phyloP scores from a whole-genome alignment of 1,140 invertebrate species.

The Monochamus saltuarius region DNA sequence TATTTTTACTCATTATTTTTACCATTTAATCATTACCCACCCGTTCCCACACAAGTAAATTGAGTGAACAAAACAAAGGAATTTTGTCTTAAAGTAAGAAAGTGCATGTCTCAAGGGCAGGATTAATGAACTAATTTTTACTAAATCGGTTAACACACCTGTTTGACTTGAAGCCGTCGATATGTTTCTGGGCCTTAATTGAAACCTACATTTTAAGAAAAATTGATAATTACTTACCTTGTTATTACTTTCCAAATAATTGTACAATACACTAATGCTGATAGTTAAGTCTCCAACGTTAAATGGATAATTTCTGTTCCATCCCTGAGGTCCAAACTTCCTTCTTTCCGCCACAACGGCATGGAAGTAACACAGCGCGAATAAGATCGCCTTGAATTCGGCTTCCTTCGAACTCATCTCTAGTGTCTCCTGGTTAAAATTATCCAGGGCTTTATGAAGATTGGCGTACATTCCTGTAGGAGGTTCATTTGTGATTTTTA shows the following conservation, averaged over 20 bases:
- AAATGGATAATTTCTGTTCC: slow-evolving; percentile 82
- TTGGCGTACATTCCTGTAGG: slow-evolving; percentile 94
- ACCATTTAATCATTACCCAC: too few relatives aligned
- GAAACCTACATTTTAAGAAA: too few relatives aligned
- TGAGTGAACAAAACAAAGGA: too few relatives aligned
- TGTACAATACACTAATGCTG: slow-evolving; percentile 86
- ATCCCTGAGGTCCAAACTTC: slow-evolving; percentile 94
- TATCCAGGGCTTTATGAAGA: slow-evolving; percentile 89
- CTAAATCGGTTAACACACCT: too few relatives aligned
- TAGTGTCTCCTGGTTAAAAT: slow-evolving; percentile 90
- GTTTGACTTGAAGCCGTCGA: too few relatives aligned
- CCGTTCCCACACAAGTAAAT: too few relatives aligned
- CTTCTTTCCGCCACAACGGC: slow-evolving; percentile 89
- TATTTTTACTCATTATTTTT: too few relatives aligned
- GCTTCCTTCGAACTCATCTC: slow-evolving; percentile 92
- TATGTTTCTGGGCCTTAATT: too few relatives aligned
- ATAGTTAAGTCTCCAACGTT: slow-evolving; percentile 89
- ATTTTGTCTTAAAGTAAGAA: too few relatives aligned
- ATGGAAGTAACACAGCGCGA: slow-evolving; percentile 94
- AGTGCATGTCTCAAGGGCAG: too few relatives aligned
- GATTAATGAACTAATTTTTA: too few relatives aligned
- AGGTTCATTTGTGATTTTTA: slow-evolving; percentile 96
- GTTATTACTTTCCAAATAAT: slow-evolving; percentile 88
- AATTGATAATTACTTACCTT: slow-evolving; percentile 50
- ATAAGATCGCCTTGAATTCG: slow-evolving; percentile 92